A percentile compares a stretch with the other conserved stretches of the same genome.
phyloP scores from a whole-genome alignment of 1,140 invertebrate genomes.

The Aphaenogaster rudis region DNA sequence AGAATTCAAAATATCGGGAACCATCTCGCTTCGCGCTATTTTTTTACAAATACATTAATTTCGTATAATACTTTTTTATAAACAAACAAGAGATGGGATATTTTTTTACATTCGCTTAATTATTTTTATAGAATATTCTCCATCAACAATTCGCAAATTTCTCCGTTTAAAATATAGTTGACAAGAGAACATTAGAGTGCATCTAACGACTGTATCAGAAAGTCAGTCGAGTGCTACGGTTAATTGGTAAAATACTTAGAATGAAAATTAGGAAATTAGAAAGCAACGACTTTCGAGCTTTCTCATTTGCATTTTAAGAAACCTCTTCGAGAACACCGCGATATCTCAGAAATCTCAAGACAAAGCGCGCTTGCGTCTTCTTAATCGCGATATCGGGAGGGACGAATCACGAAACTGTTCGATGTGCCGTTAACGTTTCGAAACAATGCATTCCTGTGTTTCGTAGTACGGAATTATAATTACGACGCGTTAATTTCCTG shows the following conservation, averaged over 20 bases:
- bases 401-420: constrained; percentile 29
- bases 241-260: constrained; percentile 14
- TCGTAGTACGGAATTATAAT: constrained; percentile 42
- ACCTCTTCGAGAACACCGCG: neutral
- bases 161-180: neutral
- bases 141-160: neutral
- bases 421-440: constrained; percentile 42
- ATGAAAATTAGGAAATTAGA: constrained; percentile 41
- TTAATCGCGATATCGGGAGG: constrained; percentile 1
- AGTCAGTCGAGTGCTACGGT: neutral
- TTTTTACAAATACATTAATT: neutral
- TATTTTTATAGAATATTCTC: neutral
- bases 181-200: neutral
- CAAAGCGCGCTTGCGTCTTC: neutral
- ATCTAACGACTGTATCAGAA: constrained; percentile 5
- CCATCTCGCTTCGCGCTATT: neutral
- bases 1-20: neutral
- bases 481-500: constrained; percentile 48
- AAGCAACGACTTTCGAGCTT: constrained; percentile 10
- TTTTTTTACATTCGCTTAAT: neutral
- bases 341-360: neutral
- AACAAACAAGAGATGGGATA: too few relatives aligned
- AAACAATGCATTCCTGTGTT: constrained; percentile 47
- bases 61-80: neutral
- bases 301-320: constrained; percentile 17